These are phyloP conservation scores for Chelonoidis abingdonii DNA, from an alignment of 2,113 vertebrate genomes.

Conservation along the genomic window DNA sequence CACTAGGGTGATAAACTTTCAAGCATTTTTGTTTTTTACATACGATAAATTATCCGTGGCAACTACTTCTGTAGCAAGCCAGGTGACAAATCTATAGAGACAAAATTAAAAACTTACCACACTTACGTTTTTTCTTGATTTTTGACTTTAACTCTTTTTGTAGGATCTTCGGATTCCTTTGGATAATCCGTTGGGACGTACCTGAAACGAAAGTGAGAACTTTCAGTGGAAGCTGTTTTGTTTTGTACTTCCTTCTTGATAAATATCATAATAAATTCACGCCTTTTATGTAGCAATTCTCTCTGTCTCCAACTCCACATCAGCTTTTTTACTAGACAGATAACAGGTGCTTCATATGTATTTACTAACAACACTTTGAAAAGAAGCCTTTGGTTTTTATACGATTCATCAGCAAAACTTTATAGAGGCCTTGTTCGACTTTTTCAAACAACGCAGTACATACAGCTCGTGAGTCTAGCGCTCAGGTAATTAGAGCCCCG, in stretches of 20 bases:
- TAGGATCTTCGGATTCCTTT: slow-evolving; percentile 73
- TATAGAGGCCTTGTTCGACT: neutral
- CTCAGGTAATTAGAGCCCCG: neutral
- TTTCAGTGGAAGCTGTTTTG: slow-evolving; percentile 69
- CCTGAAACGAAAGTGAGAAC: slow-evolving; percentile 80
- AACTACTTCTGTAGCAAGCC: neutral
- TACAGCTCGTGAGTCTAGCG: neutral
- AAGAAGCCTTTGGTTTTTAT: neutral
- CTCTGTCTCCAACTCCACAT: slow-evolving; percentile 1
- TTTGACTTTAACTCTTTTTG: slow-evolving; percentile 76
- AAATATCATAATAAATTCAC: slow-evolving; percentile 65
- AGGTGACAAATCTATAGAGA: slow-evolving; percentile 39
- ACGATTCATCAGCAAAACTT: neutral
- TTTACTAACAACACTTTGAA: slow-evolving; percentile 35
- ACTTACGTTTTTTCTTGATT: slow-evolving; percentile 74
- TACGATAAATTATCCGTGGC: slow-evolving; percentile 39
- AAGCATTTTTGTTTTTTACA: slow-evolving; percentile 34
- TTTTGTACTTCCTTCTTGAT: slow-evolving; percentile 51
- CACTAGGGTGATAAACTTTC: slow-evolving; percentile 32
- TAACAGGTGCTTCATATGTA: slow-evolving; percentile 19
- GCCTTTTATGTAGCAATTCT: slow-evolving; percentile 26
- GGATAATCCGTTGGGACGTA: slow-evolving; percentile 66
- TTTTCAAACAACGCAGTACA: neutral
- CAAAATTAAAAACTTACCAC: slow-evolving; percentile 76
- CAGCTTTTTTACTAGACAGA: slow-evolving; percentile 40